Evolutionary conservation across 2,888 invertebrate genomes (phyloP), one percentile per base, ranked within the genome.

Genomic region (Penaeus monodon): DNA sequence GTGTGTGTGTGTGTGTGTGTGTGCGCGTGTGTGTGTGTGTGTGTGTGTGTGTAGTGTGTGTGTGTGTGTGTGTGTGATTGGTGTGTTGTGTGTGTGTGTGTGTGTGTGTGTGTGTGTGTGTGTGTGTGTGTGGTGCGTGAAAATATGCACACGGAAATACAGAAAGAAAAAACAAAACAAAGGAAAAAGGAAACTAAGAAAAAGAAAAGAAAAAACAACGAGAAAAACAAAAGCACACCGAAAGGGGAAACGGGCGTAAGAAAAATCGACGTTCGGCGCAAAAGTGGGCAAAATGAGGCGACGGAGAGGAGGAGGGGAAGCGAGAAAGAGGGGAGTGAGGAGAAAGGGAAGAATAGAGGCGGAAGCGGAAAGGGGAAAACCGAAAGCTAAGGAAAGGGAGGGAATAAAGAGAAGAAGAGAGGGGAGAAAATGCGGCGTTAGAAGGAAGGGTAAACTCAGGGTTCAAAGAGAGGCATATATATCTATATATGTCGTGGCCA

Each of bases 1-100:
- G 22, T 68, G 22, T 68, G 68, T 68, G 68, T 68, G 68, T 68
- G 68, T 68, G 68, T 68, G 68, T 68, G 68, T 68, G 68, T 68
- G 12, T 17, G 68, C 22, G 22, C 2, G 68, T 68, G 24, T 8
- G 10, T 68, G 68, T 68, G 20, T 68, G 20, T 68, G 20, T 68
- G 20, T 68, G 20, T 68, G 22, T 68, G 22, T 68, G 22, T 68
- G 22, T 68, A n/a, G 22, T 68, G 68, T 68, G 68, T 68, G 68
- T 68, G 68, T 68, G 68, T 68, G 68, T 68, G 68, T 68, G 68
- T 68, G 12, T 17, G 68, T 68, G 22, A 0, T 14, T 68, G 24
- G n/a, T 8, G 10, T 68, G 68, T 1, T 68, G 20, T 68, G 20
- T 68, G 20, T 68, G 20, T 68, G 20, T 68, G 22, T 68, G 22